phyloP scores from a whole-genome alignment of 2,113 vertebrate genomes.

The Casuarius casuarius region DNA sequence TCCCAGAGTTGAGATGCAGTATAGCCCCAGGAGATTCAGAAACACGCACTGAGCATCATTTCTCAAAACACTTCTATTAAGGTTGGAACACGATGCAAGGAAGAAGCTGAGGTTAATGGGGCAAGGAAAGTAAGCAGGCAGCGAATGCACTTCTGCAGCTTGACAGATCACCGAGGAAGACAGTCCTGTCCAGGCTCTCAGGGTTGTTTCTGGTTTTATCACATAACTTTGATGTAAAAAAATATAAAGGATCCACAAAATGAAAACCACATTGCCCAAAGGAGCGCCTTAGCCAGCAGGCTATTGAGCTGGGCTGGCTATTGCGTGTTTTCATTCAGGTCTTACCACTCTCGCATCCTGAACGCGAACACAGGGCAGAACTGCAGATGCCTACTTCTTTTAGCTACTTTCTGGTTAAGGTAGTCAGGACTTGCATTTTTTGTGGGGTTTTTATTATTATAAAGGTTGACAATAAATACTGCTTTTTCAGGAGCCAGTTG shows the following conservation, averaged over 20 bases:
- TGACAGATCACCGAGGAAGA: background rate
- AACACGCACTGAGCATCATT: background rate
- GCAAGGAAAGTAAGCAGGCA: background rate
- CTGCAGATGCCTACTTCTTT: background rate
- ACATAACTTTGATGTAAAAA: background rate
- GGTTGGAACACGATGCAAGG: background rate
- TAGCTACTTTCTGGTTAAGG: background rate
- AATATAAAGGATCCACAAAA: background rate
- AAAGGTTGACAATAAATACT: background rate
- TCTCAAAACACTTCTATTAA: background rate
- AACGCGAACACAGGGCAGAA: background rate
- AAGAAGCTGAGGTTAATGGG: background rate
- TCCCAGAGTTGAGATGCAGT: background rate
- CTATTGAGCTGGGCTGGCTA: background rate
- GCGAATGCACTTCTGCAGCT: background rate
- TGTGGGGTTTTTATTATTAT: background rate
- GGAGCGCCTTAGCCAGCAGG: background rate
- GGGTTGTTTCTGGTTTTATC: background rate
- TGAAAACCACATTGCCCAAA: background rate
- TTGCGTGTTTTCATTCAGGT: slow-evolving; percentile 4
- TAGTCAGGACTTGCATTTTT: accelerated
- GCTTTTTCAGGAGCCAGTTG: background rate
- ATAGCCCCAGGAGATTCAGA: background rate
- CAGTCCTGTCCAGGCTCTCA: background rate
- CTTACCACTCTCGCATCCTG: accelerated